Conservation (phyloP, 2,888 invertebrate genomes). For the Herminia tarsipennalis region DNA sequence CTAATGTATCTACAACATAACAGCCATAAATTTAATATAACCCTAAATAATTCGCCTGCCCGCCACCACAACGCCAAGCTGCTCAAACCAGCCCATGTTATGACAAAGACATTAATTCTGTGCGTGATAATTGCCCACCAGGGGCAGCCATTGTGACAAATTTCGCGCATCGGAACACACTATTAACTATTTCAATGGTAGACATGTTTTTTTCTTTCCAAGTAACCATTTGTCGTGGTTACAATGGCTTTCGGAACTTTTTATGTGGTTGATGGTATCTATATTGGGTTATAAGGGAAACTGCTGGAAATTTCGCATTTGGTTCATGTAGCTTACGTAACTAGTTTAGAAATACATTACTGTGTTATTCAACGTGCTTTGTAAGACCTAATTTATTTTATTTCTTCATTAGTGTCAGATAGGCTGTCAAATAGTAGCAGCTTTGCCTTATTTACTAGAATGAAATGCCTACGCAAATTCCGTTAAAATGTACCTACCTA, state of each 20-base stretch:
- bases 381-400: too few relatives aligned
- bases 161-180: slow-evolving; percentile 77
- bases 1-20: too few relatives aligned
- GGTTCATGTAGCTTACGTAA: too few relatives aligned
- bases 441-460: too few relatives aligned
- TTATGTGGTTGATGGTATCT: slow-evolving; percentile 45
- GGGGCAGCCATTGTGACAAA: slow-evolving; percentile 72
- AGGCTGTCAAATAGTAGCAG: too few relatives aligned
- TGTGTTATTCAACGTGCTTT: too few relatives aligned
- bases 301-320: slow-evolving; percentile 10
- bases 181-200: slow-evolving; percentile 74
- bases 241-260: slow-evolving; percentile 68
- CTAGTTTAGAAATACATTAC: too few relatives aligned
- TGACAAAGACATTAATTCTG: slow-evolving; percentile 77
- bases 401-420: too few relatives aligned
- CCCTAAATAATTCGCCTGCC: slow-evolving; percentile 1
- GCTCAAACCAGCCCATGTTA: slow-evolving; percentile 45
- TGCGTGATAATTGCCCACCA: slow-evolving; percentile 77
- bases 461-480: too few relatives aligned
- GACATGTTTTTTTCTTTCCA: slow-evolving; percentile 50
- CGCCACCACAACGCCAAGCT: slow-evolving; percentile 10
- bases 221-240: slow-evolving; percentile 66
- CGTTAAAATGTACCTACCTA: too few relatives aligned
- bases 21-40: not conserved
- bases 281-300: slow-evolving; percentile 22